Base-by-base conservation (phyloP, 2,888 invertebrate genomes). In the Drosophila paramelanica region DNA sequence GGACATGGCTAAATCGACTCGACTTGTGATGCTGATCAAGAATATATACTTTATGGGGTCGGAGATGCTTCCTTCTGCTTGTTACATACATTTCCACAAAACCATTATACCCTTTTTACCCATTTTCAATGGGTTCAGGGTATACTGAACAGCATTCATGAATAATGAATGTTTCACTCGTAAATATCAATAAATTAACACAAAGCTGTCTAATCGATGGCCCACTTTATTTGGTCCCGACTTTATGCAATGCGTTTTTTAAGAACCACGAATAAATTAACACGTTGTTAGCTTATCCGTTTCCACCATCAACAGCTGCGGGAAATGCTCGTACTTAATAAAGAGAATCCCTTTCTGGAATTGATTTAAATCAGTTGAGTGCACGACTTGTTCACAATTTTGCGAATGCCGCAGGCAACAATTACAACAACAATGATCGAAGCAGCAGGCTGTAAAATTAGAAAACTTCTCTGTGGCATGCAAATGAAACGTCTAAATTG, bases 401-500 rank as follows among this genome's bases (percentile, higher is more conserved):
- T 23, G 7, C 3, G 3, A 45, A 23, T 50, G 53, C 41, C 23
- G n/a, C 7, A 27, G 13, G n/a, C 38, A 31, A 46, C 38, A 53
- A 20, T 13, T 36, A 20, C 14, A 56, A 25, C 49, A 39, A 49
- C 39, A 53, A 46, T 14, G 41, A 58, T 52, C 55, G 45, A 65
- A 65, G 50, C 55, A 56, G 51, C 46, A 53, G 52, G 49, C 76
- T 53, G 45, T 70, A 43, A 61, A 79, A 70, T 73, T 66, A 46
- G 58, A 75, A 83, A 68, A 55, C 46, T 68, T 73, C 27, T 56
- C 50, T 25, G 14, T 68, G 60, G 66, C 66, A 81, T 72, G 74
- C 78, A 78, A 88, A 81, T 84, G 68, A 88, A 73, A 70, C 75
- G 60, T 41, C 53, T 55, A 41, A 71, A 78, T 64, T 67, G 51